phyloP scores from a whole-genome alignment of 2,888 invertebrate genomes.

The Galerucella pusilla region DNA sequence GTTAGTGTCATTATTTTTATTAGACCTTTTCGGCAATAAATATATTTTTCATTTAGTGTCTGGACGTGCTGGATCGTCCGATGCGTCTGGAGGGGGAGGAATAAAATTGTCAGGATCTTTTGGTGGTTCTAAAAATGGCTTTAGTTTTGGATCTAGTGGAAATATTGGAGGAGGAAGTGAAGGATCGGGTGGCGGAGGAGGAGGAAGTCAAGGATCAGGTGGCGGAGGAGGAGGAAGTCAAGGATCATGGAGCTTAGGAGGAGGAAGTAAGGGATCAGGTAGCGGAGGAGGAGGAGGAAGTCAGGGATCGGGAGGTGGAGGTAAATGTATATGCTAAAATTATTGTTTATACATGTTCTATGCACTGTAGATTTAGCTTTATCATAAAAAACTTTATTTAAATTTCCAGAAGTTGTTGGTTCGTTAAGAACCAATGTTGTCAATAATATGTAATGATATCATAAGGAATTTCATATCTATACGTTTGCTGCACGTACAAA shows the following conservation, averaged over 20 bases:
- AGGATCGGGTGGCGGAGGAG: conserved; percentile 18
- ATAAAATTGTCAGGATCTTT: neutral
- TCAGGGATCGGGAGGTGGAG: neutral
- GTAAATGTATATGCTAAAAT: neutral
- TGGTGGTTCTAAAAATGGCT: neutral
- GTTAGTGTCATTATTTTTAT: no score
- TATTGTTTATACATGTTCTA: neutral
- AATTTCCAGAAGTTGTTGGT: no score
- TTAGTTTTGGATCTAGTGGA: neutral
- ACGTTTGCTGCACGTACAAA: no score
- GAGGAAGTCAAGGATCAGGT: conserved; percentile 11
- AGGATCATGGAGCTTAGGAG: neutral
- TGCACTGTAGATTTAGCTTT: no score
- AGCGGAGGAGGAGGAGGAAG: neutral
- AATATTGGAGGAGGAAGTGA: conserved; percentile 8
- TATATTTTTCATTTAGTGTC: neutral
- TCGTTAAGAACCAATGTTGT: no score
- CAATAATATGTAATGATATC: no score
- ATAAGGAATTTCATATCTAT: no score
- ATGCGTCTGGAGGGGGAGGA: neutral
- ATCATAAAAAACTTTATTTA: no score
- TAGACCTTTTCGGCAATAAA: neutral
- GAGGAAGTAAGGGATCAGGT: neutral
- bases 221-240: neutral
- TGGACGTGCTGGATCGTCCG: neutral